Evolutionary conservation across 2,113 vertebrate genomes (phyloP).

Genomic region (Proterorhinus semilunaris): DNA sequence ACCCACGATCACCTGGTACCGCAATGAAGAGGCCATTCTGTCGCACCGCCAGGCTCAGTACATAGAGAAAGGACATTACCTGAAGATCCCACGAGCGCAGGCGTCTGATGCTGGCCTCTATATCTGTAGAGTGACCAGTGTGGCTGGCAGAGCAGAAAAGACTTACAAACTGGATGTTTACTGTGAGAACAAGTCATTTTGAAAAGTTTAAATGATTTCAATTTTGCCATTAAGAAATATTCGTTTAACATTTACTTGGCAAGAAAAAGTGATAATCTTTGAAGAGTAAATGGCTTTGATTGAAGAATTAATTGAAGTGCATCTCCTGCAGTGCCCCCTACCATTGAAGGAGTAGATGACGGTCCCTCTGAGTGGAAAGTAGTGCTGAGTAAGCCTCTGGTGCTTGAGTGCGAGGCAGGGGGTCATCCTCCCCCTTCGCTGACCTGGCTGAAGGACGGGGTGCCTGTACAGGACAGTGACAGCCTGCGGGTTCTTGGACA

Average conservation of each 20-base stretch:
- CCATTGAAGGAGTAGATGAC: constrained; percentile 78
- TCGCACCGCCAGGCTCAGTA: constrained; percentile 83
- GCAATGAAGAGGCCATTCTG: constrained; percentile 75
- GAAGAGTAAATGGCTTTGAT: no score
- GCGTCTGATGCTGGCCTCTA: constrained; percentile 84
- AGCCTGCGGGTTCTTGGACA: constrained; percentile 78
- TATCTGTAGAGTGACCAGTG: constrained; percentile 80
- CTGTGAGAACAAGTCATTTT: constrained; percentile 71
- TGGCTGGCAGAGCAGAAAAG: constrained; percentile 85
- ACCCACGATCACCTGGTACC: constrained; percentile 90
- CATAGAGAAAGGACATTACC: constrained; percentile 84
- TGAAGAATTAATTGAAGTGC: background rate
- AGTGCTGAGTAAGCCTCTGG: constrained; percentile 78
- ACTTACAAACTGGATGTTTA: constrained; percentile 84
- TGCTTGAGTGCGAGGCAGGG: constrained; percentile 84
- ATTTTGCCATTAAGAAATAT: no score
- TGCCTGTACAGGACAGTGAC: constrained; percentile 80
- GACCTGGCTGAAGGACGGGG: constrained; percentile 91
- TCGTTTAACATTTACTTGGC: no score
- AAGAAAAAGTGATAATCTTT: no score
- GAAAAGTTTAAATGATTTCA: no score
- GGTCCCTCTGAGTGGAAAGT: constrained; percentile 80
- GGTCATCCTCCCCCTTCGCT: constrained; percentile 89
- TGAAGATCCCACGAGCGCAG: constrained; percentile 85
- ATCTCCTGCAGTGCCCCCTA: constrained; percentile 83